Evolutionary conservation across 2,113 vertebrate genomes (phyloP).

Genomic region (Nesospiza acunhae): DNA sequence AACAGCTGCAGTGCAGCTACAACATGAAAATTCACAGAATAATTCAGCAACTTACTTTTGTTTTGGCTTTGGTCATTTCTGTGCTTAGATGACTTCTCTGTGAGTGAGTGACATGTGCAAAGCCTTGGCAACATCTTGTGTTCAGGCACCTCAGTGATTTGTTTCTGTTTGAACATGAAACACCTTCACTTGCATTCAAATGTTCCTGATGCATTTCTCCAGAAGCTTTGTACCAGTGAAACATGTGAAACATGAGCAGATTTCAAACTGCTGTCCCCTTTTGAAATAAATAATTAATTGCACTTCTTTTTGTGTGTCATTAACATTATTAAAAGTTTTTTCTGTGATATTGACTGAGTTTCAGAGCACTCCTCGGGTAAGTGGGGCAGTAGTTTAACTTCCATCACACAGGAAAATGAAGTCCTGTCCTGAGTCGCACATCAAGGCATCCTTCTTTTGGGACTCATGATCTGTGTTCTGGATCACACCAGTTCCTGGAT

Average conservation of each 20-base stretch:
- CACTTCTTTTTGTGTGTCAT: neutral
- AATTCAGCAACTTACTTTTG: neutral
- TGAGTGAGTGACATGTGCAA: neutral
- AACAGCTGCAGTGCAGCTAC: neutral
- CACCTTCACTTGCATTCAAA: neutral
- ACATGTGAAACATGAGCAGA: rapidly evolving
- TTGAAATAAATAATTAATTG: neutral
- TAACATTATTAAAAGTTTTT: neutral
- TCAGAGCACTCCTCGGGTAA: neutral
- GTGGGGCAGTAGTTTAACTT: neutral
- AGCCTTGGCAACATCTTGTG: neutral
- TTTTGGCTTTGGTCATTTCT: neutral
- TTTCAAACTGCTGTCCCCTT: neutral
- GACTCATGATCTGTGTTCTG: neutral
- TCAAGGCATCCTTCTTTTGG: neutral
- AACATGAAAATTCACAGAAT: neutral
- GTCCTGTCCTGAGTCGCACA: neutral
- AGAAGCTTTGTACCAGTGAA: neutral
- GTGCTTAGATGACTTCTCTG: neutral
- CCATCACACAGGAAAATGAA: neutral
- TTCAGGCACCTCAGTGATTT: neutral
- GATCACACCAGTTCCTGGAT: neutral
- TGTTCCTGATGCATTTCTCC: neutral
- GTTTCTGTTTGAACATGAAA: neutral
- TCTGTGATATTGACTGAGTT: neutral